Percentiles rank a stretch among this genome's conserved stretches.
These are phyloP conservation scores for Eubucco bourcierii DNA, from an alignment of 2,113 vertebrate species.

Conservation along the genomic window DNA sequence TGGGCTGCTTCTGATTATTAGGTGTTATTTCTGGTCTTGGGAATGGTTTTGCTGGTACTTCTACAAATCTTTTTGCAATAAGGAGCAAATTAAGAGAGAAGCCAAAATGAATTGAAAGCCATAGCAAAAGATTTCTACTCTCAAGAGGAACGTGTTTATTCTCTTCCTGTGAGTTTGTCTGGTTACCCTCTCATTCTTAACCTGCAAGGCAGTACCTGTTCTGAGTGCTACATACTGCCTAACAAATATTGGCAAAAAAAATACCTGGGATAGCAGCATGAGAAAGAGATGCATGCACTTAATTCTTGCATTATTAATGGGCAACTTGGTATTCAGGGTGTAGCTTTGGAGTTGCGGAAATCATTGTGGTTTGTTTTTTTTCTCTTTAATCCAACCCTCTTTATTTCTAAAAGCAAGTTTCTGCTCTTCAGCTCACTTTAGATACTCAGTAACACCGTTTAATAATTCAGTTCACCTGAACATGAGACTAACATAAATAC, in stretches of 20 bases:
- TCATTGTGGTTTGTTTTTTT: neutral
- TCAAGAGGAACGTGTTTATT: neutral
- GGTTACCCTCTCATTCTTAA: neutral
- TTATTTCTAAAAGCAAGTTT: neutral
- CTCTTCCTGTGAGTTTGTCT: neutral
- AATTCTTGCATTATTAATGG: neutral
- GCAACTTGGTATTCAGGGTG: neutral
- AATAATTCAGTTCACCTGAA: constrained; percentile 12
- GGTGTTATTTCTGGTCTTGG: neutral
- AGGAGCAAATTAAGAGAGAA: neutral
- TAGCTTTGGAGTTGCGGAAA: neutral
- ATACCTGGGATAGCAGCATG: neutral
- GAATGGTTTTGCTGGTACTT: neutral
- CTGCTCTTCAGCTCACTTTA: neutral
- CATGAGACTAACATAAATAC: neutral
- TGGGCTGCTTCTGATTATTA: neutral
- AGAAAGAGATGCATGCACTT: neutral
- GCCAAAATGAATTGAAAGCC: neutral
- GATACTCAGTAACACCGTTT: neutral
- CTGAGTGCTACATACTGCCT: neutral
- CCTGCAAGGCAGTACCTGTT: neutral
- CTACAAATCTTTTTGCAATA: neutral
- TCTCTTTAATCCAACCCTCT: neutral
- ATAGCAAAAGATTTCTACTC: neutral
- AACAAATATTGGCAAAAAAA: neutral